phyloP scores from a whole-genome alignment of 2,797 vertebrate genomes.

The Xenopus petersii region DNA sequence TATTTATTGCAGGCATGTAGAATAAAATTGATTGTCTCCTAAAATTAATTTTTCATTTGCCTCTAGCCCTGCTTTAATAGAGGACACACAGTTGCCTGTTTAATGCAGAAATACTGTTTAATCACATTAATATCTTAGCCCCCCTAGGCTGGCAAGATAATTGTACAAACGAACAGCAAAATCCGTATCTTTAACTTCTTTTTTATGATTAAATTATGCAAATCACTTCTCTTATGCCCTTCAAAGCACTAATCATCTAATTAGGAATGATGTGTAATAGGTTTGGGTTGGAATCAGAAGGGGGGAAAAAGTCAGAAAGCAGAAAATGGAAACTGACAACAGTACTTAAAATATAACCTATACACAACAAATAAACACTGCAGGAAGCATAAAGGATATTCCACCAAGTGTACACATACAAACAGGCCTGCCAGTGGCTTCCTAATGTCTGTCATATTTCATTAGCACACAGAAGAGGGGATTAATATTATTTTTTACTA shows the following conservation, averaged over 20 bases:
- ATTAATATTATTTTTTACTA: too few species aligned
- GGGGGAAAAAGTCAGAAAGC: slow-evolving; percentile 63
- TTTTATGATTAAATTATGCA: slow-evolving; percentile 90
- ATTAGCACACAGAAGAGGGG: too few species aligned
- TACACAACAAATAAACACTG: slow-evolving; percentile 51
- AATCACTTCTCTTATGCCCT: slow-evolving; percentile 83
- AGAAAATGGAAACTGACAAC: slow-evolving; percentile 72
- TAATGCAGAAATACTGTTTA: slow-evolving; percentile 84
- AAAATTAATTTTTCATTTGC: slow-evolving; percentile 90
- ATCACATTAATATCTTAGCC: slow-evolving; percentile 87
- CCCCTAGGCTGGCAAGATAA: slow-evolving; percentile 80
- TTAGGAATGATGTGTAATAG: slow-evolving; percentile 85
- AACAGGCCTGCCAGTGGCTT: too few species aligned
- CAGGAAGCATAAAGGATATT: background rate
- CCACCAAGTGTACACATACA: background rate
- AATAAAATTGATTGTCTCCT: slow-evolving; percentile 91
- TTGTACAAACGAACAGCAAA: slow-evolving; percentile 86
- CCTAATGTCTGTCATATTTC: too few species aligned
- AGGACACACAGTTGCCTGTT: slow-evolving; percentile 79
- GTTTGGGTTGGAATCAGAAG: slow-evolving; percentile 72
- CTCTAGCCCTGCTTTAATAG: slow-evolving; percentile 82
- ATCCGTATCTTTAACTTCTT: slow-evolving; percentile 85
- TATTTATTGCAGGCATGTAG: slow-evolving; percentile 89
- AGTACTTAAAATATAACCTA: slow-evolving; percentile 59
- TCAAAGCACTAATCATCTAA: slow-evolving; percentile 88